phyloP scores from a whole-genome alignment of 2,888 invertebrate genomes.

The Eueremaeus valkanovi region DNA sequence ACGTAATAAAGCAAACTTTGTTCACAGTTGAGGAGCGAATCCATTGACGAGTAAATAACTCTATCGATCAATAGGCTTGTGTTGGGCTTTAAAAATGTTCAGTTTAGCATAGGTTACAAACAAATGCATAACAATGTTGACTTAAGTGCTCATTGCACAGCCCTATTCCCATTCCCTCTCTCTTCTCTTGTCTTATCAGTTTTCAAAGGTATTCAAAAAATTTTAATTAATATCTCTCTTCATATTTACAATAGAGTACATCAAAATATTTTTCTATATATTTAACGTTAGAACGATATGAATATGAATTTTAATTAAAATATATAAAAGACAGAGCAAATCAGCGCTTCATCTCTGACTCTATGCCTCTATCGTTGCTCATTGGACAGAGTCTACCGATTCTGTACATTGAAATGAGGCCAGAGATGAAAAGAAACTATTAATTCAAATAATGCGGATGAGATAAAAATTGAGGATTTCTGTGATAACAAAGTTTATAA shows the following conservation, averaged over 20 bases:
- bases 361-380: too few species aligned
- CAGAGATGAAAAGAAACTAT: neutral
- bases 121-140: neutral
- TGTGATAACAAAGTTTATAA: neutral
- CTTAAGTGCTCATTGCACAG: neutral
- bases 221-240: conserved; percentile 9
- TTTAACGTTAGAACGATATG: neutral
- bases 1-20: neutral
- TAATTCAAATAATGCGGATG: neutral
- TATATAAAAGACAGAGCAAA: neutral
- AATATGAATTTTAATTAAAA: conserved; percentile 3
- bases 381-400: too few species aligned
- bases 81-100: neutral
- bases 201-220: neutral
- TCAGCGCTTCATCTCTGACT: too few species aligned
- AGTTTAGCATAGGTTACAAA: neutral
- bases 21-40: neutral
- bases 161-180: neutral
- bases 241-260: neutral
- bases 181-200: neutral
- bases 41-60: neutral
- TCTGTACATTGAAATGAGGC: neutral
- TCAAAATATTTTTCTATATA: neutral
- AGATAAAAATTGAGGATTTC: neutral
- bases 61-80: conserved; percentile 11